A percentile compares a stretch with the other conserved stretches of the same genome.
These are phyloP conservation scores for Phalanger gymnotis DNA, from an alignment of 2,797 vertebrate species.

Conservation along the genomic window DNA sequence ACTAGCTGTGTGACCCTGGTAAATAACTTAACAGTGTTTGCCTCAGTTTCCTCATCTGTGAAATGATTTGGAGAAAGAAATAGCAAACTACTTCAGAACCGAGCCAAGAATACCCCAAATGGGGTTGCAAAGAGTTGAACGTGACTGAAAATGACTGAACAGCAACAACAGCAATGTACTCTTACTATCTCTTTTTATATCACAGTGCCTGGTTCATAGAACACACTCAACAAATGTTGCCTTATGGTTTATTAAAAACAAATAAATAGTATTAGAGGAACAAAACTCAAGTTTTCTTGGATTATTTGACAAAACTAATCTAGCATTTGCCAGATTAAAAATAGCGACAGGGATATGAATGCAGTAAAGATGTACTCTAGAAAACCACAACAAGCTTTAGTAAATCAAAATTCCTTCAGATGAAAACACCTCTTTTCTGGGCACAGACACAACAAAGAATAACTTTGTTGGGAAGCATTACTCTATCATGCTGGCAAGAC, in stretches of 20 bases:
- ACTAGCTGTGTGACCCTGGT: not conserved
- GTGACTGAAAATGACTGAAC: not conserved
- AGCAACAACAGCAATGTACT: not conserved
- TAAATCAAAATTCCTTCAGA: constrained; percentile 1
- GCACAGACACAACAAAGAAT: not conserved
- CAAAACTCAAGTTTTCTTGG: not conserved
- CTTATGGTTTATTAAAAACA: not conserved
- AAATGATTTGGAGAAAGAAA: not conserved
- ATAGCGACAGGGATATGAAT: not conserved
- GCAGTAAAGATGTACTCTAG: not conserved
- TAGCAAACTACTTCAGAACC: not conserved
- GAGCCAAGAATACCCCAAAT: not conserved
- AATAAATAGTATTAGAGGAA: not conserved
- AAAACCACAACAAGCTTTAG: not conserved
- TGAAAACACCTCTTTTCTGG: constrained; percentile 19
- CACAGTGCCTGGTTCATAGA: not conserved
- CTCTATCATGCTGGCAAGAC: not conserved
- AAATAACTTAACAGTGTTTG: not conserved
- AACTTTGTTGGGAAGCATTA: not conserved
- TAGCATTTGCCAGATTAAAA: not conserved
- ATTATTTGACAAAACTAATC: not conserved
- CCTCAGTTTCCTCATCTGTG: not conserved
- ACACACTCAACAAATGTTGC: not conserved
- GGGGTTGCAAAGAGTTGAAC: not conserved
- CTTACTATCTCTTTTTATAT: not conserved